phyloP scores from a whole-genome alignment of 2,797 vertebrate genomes.

The Morelia viridis region DNA sequence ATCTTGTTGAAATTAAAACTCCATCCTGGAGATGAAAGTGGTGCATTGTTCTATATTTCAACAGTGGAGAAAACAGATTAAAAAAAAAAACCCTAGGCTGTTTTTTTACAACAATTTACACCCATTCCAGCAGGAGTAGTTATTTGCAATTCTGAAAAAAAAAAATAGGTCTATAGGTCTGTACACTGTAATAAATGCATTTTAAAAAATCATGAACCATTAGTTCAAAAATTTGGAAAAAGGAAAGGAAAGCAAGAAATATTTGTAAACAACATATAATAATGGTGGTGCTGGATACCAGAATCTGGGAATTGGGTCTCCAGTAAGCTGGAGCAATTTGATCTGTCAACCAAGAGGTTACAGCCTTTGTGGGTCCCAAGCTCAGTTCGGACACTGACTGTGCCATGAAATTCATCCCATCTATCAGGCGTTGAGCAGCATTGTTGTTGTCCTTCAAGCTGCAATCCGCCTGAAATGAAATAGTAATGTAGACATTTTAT shows the following conservation, averaged over 20 bases:
- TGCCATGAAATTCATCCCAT: constrained; percentile 97
- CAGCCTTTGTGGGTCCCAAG: constrained; percentile 94
- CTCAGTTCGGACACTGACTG: constrained; percentile 97
- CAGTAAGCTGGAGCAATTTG: constrained; percentile 97
- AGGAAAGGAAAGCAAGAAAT: neutral
- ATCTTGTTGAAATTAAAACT: neutral
- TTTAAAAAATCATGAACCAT: neutral
- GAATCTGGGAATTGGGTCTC: constrained; percentile 95
- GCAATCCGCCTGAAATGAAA: constrained; percentile 84
- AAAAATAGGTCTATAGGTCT: neutral
- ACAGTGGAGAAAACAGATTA: neutral
- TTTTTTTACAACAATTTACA: neutral
- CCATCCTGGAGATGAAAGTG: neutral
- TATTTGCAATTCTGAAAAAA: neutral
- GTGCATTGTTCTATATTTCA: neutral
- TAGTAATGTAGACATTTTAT: neutral
- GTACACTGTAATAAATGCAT: neutral
- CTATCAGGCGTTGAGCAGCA: constrained; percentile 94
- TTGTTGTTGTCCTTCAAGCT: constrained; percentile 99
- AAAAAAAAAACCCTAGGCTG: neutral
- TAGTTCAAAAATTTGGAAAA: neutral
- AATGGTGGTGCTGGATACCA: constrained; percentile 76
- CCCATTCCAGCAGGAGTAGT: neutral
- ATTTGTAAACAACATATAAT: constrained; percentile 16
- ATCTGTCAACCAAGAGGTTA: constrained; percentile 97